phyloP scores from a whole-genome alignment of 2,888 invertebrate genomes.

The Lobophora halterata region DNA sequence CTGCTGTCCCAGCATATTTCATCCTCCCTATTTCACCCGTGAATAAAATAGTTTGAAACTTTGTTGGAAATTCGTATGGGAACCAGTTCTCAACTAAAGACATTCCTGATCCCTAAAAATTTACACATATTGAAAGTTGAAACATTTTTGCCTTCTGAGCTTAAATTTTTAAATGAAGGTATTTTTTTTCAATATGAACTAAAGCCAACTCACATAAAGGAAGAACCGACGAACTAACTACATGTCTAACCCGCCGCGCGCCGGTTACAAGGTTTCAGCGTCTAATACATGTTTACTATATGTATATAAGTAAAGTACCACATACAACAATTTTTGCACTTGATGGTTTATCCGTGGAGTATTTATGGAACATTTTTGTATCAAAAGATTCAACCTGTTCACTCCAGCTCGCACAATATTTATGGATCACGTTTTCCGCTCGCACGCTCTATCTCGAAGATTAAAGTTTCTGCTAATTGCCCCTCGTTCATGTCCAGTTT shows the following conservation, averaged over 20 bases:
- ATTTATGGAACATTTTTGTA: conserved; percentile 21
- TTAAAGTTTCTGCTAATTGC: conserved; percentile 34
- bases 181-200: too few relatives aligned
- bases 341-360: too few relatives aligned
- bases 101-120: conserved; percentile 9
- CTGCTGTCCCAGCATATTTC: conserved; percentile 23
- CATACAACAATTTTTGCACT: too few relatives aligned
- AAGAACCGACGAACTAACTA: too few relatives aligned
- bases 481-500: conserved; percentile 27
- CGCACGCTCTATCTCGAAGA: conserved; percentile 29
- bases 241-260: too few relatives aligned
- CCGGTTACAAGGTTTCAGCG: too few relatives aligned
- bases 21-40: conserved; percentile 5
- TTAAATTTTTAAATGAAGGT: too few relatives aligned
- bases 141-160: too few relatives aligned
- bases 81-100: conserved; percentile 16
- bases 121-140: too few relatives aligned
- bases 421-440: conserved; percentile 33
- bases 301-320: too few relatives aligned
- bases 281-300: too few relatives aligned
- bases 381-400: conserved; percentile 24
- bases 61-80: conserved; percentile 16
- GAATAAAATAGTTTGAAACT: conserved; percentile 22
- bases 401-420: conserved; percentile 23
- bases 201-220: too few relatives aligned